Evolutionary conservation across 2,888 invertebrate genomes (phyloP).

Genomic region (Carpatolechia fugitivella): DNA sequence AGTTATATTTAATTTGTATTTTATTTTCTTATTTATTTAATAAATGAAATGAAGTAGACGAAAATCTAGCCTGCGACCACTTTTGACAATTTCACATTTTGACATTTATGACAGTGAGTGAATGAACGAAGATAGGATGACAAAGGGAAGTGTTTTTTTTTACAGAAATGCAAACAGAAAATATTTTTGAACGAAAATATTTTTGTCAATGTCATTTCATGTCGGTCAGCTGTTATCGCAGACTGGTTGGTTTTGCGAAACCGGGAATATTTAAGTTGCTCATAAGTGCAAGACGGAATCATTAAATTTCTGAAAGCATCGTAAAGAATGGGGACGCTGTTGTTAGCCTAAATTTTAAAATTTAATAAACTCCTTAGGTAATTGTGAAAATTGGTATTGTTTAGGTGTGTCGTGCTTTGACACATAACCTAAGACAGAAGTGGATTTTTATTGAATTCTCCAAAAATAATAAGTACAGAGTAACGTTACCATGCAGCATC

Average conservation of each 20-base stretch:
- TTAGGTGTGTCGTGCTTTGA: slow-evolving; percentile 30
- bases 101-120: neutral
- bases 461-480: neutral
- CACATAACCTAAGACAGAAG: slow-evolving; percentile 41
- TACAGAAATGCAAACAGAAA: no score
- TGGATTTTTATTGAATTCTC: slow-evolving; percentile 6
- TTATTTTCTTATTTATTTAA: neutral
- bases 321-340: neutral
- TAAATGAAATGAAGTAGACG: neutral
- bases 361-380: neutral
- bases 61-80: neutral
- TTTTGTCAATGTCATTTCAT: neutral
- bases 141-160: no score
- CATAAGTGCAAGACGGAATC: neutral
- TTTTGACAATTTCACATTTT: slow-evolving; percentile 3
- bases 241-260: slow-evolving; percentile 2
- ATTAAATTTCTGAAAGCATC: neutral
- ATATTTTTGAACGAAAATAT: slow-evolving; percentile 2
- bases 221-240: slow-evolving; percentile 3
- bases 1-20: neutral
- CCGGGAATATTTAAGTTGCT: slow-evolving; percentile 25
- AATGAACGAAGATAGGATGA: no score
- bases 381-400: slow-evolving; percentile 15
- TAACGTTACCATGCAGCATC: slow-evolving; percentile 58
- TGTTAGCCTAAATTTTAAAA: neutral